These are phyloP conservation scores for Drosophila dives DNA, from an alignment of 2,888 invertebrate species.

Conservation along the genomic window DNA sequence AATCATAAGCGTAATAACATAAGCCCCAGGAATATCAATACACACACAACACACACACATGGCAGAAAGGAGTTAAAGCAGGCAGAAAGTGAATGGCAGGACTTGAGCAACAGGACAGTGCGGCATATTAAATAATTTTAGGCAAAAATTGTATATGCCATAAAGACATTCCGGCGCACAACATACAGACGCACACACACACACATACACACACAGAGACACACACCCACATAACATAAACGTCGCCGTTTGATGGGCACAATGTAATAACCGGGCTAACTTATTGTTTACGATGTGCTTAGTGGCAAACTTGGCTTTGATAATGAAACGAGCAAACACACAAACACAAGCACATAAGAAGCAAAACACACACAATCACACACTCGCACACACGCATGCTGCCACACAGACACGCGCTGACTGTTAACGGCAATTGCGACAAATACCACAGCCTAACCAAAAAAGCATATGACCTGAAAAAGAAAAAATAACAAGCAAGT, in stretches of 20 bases:
- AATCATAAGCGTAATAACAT: slow-evolving; percentile 69
- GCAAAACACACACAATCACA: slow-evolving; percentile 1
- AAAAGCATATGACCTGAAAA: slow-evolving; percentile 42
- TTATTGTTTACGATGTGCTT: slow-evolving; percentile 82
- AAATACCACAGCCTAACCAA: slow-evolving; percentile 61
- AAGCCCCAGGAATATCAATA: slow-evolving; percentile 51
- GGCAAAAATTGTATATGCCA: slow-evolving; percentile 72
- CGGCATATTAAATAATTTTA: slow-evolving; percentile 74
- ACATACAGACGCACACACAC: slow-evolving; percentile 13
- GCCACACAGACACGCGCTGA: slow-evolving; percentile 63
- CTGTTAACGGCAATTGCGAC: slow-evolving; percentile 78
- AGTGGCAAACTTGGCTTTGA: slow-evolving; percentile 79
- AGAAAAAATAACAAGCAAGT: slow-evolving; percentile 6
- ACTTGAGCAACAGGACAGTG: slow-evolving; percentile 52
- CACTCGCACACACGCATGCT: slow-evolving; percentile 12
- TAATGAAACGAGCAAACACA: slow-evolving; percentile 66
- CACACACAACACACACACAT: slow-evolving; percentile 12
- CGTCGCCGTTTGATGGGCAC: slow-evolving; percentile 47
- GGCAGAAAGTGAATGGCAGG: slow-evolving; percentile 14
- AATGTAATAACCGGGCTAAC: slow-evolving; percentile 69
- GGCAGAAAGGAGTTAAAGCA: not conserved
- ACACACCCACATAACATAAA: slow-evolving; percentile 29
- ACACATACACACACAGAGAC: slow-evolving; percentile 6
- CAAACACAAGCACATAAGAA: slow-evolving; percentile 1
- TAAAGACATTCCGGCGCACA: slow-evolving; percentile 61